phyloP scores from a whole-genome alignment of 2,888 invertebrate genomes.

The Cheilosia soror region DNA sequence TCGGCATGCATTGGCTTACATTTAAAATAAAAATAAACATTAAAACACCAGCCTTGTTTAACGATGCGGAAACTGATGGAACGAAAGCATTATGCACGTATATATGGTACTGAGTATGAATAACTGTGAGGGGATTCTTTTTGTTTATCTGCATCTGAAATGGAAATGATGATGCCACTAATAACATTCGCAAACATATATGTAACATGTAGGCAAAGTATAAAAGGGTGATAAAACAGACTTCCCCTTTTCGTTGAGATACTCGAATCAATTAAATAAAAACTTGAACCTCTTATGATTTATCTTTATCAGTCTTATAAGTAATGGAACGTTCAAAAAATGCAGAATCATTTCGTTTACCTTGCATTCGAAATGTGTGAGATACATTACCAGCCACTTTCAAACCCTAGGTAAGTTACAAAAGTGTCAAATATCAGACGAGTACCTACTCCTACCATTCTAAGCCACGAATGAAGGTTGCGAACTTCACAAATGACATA shows the following conservation, averaged over 20 bases:
- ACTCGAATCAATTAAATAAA: neutral
- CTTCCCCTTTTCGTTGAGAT: neutral
- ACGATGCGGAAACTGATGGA: constrained; percentile 64
- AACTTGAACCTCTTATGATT: neutral
- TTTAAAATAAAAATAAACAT: constrained; percentile 51
- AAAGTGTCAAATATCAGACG: too few relatives aligned
- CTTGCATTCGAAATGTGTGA: too few relatives aligned
- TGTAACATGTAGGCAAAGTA: neutral
- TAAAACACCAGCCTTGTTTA: constrained; percentile 34
- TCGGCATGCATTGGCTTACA: constrained; percentile 15
- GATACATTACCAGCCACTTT: too few relatives aligned
- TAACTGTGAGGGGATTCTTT: constrained; percentile 16
- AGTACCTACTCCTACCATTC: neutral
- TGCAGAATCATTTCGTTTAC: too few relatives aligned
- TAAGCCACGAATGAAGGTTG: neutral
- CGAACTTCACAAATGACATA: neutral
- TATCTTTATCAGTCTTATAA: neutral
- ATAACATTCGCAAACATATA: constrained; percentile 50
- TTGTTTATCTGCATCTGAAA: constrained; percentile 42
- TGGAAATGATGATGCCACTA: constrained; percentile 54
- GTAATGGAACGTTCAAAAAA: neutral
- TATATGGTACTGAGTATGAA: neutral
- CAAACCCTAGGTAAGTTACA: too few relatives aligned
- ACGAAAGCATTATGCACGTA: constrained; percentile 3
- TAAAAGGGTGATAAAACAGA: constrained; percentile 40